These are phyloP conservation scores for Malurus alboscapulatus DNA, from an alignment of 2,113 vertebrate species.

Conservation along the genomic window DNA sequence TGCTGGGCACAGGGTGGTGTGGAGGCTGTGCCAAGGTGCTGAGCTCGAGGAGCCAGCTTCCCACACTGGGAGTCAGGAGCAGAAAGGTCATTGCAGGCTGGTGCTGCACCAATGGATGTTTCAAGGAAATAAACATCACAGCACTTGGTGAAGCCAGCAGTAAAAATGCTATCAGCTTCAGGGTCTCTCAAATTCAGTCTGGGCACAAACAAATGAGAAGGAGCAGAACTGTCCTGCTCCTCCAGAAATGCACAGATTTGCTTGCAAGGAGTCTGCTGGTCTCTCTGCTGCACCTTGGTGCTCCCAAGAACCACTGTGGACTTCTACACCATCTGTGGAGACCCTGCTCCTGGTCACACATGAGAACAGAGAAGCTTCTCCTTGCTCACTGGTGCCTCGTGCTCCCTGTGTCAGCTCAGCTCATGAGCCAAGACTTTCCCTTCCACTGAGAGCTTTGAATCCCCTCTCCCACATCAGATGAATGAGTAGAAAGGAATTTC, in stretches of 20 bases:
- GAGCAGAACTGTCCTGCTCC: not conserved
- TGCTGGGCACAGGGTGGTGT: not conserved
- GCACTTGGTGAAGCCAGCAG: not conserved
- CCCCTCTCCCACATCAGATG: not conserved
- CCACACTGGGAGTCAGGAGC: accelerated
- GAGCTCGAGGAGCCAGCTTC: not conserved
- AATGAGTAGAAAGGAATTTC: conserved; percentile 40
- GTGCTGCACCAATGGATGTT: not conserved
- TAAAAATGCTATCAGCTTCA: not conserved
- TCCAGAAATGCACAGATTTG: not conserved
- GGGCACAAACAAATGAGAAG: not conserved
- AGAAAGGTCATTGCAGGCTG: not conserved
- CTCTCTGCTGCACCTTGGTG: accelerated
- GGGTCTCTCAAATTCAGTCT: not conserved
- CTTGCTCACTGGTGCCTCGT: not conserved
- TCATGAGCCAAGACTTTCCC: not conserved
- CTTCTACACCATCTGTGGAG: accelerated
- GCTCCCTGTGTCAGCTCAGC: accelerated
- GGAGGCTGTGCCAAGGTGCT: accelerated
- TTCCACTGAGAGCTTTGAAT: not conserved
- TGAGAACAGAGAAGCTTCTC: not conserved
- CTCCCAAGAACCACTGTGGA: not conserved
- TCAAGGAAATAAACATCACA: not conserved
- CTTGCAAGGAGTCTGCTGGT: not conserved
- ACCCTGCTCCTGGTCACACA: accelerated